phyloP scores from a whole-genome alignment of 2,888 invertebrate species.

The Sphinx pinastri region DNA sequence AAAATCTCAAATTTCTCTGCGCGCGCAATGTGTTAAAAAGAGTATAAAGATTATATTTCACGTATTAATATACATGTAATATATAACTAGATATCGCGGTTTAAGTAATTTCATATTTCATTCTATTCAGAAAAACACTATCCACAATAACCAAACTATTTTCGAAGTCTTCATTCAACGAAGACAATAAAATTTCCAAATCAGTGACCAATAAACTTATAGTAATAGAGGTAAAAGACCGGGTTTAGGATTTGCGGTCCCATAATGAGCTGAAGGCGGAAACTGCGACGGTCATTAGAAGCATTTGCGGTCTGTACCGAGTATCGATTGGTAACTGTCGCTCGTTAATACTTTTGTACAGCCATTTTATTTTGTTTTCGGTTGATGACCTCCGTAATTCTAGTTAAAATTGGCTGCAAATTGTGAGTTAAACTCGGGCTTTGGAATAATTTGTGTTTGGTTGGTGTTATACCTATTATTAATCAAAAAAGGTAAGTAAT shows the following conservation, averaged over 20 bases:
- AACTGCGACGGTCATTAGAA: conserved; percentile 43
- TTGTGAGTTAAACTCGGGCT: no score
- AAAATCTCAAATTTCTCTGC: no score
- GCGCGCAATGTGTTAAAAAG: no score
- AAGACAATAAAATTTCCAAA: neutral
- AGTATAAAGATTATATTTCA: no score
- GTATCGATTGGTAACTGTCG: conserved; percentile 53
- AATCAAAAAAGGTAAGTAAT: no score
- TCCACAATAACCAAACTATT: neutral
- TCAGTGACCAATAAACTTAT: conserved; percentile 26
- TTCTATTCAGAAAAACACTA: neutral
- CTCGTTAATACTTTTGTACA: conserved; percentile 38
- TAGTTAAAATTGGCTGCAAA: no score
- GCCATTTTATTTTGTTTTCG: conserved; percentile 24
- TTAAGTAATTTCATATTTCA: no score
- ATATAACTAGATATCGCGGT: no score
- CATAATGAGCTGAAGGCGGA: conserved; percentile 54
- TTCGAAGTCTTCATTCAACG: neutral
- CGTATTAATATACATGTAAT: no score
- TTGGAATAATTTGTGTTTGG: no score
- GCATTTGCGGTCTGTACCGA: conserved; percentile 46
- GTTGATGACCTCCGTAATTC: neutral
- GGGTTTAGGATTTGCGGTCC: conserved; percentile 51
- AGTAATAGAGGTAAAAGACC: conserved; percentile 46
- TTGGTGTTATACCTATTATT: no score